Percentiles rank a stretch among this genome's conserved stretches.
Evolutionary conservation across 2,797 vertebrate genomes (phyloP).

Genomic region (Botia almorhae): DNA sequence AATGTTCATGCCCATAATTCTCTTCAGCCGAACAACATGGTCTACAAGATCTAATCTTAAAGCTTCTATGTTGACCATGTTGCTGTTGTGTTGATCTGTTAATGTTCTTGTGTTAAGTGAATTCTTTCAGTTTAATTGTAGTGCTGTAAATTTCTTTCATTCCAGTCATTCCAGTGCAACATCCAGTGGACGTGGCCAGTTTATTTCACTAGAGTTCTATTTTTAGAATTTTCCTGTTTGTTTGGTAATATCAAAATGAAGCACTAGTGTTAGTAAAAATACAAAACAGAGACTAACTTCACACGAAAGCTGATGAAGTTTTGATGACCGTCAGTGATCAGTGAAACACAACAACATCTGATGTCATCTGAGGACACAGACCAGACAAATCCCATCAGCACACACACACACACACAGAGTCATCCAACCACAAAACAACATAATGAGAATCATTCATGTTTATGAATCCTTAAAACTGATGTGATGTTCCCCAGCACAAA

Average conservation of each 20-base stretch:
- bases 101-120: no score
- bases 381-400: conserved; percentile 51
- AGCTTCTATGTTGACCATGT: no score
- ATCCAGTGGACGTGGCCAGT: not conserved
- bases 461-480: conserved; percentile 30
- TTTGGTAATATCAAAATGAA: not conserved
- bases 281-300: not conserved
- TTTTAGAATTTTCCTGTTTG: not conserved
- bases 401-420: conserved; percentile 37
- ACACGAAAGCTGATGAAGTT: conserved; percentile 10
- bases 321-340: conserved; percentile 9
- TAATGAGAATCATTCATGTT: conserved; percentile 40
- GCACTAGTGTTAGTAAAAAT: not conserved
- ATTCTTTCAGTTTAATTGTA: no score
- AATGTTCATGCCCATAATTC: no score
- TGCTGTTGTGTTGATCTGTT: no score
- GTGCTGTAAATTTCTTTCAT: no score
- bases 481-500: conserved; percentile 5
- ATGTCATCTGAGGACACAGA: conserved; percentile 66
- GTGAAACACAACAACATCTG: conserved; percentile 22
- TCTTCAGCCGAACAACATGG: no score
- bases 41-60: no score
- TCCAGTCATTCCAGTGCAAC: not conserved
- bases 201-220: not conserved
- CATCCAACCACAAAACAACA: conserved; percentile 40